Evolutionary conservation across 2,797 vertebrate species (phyloP).

Genomic region (Merluccius polli): DNA sequence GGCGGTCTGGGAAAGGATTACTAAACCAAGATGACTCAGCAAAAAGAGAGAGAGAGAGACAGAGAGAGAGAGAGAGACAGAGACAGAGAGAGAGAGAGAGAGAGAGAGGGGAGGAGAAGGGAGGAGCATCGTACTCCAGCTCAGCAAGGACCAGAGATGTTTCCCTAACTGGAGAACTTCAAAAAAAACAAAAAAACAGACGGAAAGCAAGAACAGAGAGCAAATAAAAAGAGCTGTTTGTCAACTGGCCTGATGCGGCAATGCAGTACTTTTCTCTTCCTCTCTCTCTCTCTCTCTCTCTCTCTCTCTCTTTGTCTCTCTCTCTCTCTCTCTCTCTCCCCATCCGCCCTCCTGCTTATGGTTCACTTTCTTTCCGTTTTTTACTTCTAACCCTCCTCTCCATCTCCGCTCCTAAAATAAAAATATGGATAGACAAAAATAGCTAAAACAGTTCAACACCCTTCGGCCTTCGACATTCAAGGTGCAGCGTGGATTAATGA

Average conservation of each 20-base stretch:
- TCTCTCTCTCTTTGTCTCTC: neutral
- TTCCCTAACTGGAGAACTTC: slow-evolving; percentile 43
- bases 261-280: slow-evolving; percentile 42
- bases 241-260: slow-evolving; percentile 54
- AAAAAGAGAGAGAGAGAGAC: neutral
- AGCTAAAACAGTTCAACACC: neutral
- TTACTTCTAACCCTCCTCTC: neutral
- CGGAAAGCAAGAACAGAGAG: slow-evolving; percentile 21
- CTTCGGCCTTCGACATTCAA: neutral
- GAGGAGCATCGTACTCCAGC: slow-evolving; percentile 48
- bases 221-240: slow-evolving; percentile 40
- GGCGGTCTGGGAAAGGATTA: neutral
- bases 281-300: slow-evolving; percentile 24
- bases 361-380: slow-evolving; percentile 1
- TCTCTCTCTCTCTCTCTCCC: slow-evolving; percentile 2
- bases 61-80: slow-evolving; percentile 10
- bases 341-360: slow-evolving; percentile 12
- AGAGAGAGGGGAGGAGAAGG: neutral
- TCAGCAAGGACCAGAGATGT: slow-evolving; percentile 55
- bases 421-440: neutral
- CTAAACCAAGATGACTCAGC: neutral
- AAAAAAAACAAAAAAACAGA: slow-evolving; percentile 30
- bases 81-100: neutral
- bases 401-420: neutral
- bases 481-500: neutral